Percentiles rank a stretch among this genome's conserved stretches.
Evolutionary conservation across 2,113 vertebrate species (phyloP).

Genomic region (Corythoichthys intestinalis): DNA sequence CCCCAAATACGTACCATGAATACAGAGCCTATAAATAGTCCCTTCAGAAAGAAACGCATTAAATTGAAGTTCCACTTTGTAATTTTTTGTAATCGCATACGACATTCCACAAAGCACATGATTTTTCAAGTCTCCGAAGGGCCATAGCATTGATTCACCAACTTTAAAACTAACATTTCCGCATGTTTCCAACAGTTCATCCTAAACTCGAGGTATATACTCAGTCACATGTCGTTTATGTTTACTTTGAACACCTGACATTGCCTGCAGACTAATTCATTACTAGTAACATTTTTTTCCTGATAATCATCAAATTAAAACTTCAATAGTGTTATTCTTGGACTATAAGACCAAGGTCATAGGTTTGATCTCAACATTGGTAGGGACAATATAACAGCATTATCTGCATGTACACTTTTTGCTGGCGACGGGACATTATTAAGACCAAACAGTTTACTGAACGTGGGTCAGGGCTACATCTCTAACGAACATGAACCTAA

Average conservation of each 20-base stretch:
- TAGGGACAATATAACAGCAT: no score
- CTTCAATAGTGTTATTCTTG: no score
- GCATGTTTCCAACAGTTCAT: slow-evolving; percentile 16
- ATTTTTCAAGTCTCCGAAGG: slow-evolving; percentile 1
- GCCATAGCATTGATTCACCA: neutral
- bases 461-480: no score
- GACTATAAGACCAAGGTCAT: no score
- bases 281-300: no score
- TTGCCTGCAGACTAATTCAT: slow-evolving; percentile 12
- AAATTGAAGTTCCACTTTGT: slow-evolving; percentile 2
- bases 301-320: no score
- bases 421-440: no score
- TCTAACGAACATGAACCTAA: no score
- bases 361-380: no score
- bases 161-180: slow-evolving; percentile 7
- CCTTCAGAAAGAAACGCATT: neutral
- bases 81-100: slow-evolving; percentile 23
- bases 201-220: slow-evolving; percentile 34
- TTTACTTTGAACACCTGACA: slow-evolving; percentile 22
- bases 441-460: no score
- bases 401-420: no score
- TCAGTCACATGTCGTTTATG: slow-evolving; percentile 43
- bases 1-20: neutral
- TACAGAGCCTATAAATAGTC: neutral
- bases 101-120: slow-evolving; percentile 37